Percentiles rank a stretch among this genome's conserved stretches.
Conservation (phyloP, 2,113 vertebrate genomes). For the Spizaetus ornatus region DNA sequence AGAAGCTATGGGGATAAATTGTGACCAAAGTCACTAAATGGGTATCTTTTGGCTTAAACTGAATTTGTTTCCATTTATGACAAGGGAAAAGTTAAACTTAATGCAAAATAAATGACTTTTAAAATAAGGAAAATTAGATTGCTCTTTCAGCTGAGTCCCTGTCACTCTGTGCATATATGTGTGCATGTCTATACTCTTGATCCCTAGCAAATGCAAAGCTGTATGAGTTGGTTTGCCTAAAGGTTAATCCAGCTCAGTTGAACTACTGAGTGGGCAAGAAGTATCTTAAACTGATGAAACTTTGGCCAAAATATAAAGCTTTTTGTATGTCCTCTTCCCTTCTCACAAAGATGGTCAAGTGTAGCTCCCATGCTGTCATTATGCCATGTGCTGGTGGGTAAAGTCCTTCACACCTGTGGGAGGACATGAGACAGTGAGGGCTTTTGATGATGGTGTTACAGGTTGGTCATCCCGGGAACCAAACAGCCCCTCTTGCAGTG, state of each 20-base stretch:
- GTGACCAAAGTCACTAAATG: not conserved
- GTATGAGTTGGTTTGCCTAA: not conserved
- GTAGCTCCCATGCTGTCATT: not conserved
- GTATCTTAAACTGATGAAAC: not conserved
- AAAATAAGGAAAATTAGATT: not conserved
- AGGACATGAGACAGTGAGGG: not conserved
- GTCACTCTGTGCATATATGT: rapidly evolving
- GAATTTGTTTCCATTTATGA: not conserved
- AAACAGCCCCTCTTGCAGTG: not conserved
- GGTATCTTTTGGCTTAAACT: not conserved
- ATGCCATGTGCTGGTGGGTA: not conserved
- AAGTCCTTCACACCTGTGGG: not conserved
- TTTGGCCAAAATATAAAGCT: not conserved
- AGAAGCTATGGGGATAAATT: not conserved
- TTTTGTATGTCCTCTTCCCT: not conserved
- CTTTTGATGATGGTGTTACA: not conserved
- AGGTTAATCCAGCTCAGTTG: not conserved
- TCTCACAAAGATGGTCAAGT: not conserved
- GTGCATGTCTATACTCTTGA: not conserved
- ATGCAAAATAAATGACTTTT: not conserved
- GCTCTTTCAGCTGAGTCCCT: not conserved
- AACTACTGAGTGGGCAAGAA: not conserved
- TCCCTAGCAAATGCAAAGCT: not conserved
- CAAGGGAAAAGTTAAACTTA: not conserved
- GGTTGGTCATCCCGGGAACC: not conserved